These are phyloP conservation scores for Pogonocichla stellata DNA, from an alignment of 2,113 vertebrate genomes.

Conservation along the genomic window DNA sequence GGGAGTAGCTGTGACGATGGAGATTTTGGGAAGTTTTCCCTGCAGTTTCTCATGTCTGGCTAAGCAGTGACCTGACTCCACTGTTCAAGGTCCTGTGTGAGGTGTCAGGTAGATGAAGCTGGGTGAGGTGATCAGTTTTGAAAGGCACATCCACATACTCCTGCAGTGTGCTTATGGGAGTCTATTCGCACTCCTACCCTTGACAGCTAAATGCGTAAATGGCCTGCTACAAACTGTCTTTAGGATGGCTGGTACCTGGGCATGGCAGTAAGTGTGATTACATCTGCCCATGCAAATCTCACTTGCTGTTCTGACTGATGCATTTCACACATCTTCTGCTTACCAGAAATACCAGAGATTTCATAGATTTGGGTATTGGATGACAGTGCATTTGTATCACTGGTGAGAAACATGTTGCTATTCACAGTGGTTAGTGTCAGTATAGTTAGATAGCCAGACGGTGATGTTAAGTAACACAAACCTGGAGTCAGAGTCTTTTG, in stretches of 20 bases:
- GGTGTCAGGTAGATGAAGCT: neutral
- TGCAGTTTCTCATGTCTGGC: accelerated
- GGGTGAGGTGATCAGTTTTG: neutral
- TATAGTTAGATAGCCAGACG: neutral
- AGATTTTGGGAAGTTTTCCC: neutral
- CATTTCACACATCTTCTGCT: neutral
- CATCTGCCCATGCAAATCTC: neutral
- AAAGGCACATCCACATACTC: neutral
- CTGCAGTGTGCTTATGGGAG: accelerated
- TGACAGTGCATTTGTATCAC: neutral
- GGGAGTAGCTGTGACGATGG: accelerated
- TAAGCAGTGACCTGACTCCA: neutral
- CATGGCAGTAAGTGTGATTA: neutral
- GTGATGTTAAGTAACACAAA: slow-evolving; percentile 39
- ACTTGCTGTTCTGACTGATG: neutral
- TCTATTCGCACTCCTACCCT: accelerated
- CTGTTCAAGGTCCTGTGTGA: accelerated
- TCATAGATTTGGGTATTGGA: neutral
- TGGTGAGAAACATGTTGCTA: slow-evolving; percentile 36
- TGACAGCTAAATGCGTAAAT: neutral
- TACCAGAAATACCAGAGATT: neutral
- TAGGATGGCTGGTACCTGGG: neutral
- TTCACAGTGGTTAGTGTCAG: neutral
- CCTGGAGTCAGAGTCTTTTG: neutral
- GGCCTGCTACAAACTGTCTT: neutral